Evolutionary conservation across 2,113 vertebrate species (phyloP).

Genomic region (Megaceryle maxima): DNA sequence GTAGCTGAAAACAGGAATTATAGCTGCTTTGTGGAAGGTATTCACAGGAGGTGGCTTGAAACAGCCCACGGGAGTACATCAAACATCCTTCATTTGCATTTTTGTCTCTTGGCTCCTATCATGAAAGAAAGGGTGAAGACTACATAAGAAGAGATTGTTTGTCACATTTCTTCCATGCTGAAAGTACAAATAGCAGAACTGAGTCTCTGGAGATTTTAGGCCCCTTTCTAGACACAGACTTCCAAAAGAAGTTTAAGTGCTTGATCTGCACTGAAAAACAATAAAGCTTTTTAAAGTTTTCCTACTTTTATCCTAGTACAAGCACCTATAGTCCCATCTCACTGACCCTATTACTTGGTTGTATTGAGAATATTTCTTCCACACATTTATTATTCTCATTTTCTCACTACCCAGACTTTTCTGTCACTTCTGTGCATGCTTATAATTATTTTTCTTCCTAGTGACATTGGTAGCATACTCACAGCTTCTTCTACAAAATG

Average conservation of each 20-base stretch:
- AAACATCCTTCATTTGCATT: background rate
- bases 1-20: background rate
- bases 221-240: background rate
- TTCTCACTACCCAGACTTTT: background rate
- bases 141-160: background rate
- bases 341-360: background rate
- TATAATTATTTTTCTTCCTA: background rate
- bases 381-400: background rate
- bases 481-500: background rate
- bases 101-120: background rate
- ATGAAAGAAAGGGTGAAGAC: background rate
- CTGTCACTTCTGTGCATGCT: background rate
- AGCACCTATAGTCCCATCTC: background rate
- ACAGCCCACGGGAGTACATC: background rate
- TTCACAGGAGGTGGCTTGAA: background rate
- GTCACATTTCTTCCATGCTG: background rate
- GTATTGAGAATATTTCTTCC: background rate
- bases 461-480: background rate
- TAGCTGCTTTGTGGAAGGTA: background rate
- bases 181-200: background rate
- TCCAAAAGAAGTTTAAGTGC: background rate
- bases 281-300: background rate
- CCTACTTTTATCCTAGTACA: background rate
- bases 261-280: background rate
- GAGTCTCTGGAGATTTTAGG: background rate